Conservation (phyloP, 2,113 vertebrate genomes). For the Brevimyrus niger region DNA sequence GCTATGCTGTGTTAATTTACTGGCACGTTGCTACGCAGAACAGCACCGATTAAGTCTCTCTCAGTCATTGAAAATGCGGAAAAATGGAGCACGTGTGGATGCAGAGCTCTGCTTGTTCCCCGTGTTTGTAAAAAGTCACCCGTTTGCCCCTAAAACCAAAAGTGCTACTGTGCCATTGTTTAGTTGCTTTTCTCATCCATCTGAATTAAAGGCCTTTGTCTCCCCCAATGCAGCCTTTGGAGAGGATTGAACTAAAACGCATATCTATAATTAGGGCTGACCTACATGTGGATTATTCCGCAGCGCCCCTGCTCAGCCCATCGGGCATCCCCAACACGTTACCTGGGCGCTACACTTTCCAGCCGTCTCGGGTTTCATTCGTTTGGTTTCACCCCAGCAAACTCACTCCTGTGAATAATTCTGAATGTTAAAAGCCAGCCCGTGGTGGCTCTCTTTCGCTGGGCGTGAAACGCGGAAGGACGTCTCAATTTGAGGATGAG, state of each 20-base stretch:
- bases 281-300: constrained; percentile 20
- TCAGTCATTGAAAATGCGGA: neutral
- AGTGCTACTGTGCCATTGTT: neutral
- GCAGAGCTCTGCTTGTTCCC: neutral
- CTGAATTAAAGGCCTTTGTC: constrained; percentile 11
- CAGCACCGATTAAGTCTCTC: neutral
- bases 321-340: neutral
- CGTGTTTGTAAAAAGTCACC: neutral
- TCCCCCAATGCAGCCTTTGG: constrained; percentile 15
- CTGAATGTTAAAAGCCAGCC: neutral
- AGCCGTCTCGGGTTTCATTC: constrained; percentile 7
- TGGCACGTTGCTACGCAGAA: neutral
- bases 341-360: constrained; percentile 3
- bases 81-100: neutral
- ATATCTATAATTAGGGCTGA: constrained; percentile 29
- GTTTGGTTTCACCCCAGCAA: neutral
- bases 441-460: neutral
- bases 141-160: neutral
- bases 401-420: neutral
- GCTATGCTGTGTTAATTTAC: neutral
- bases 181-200: constrained; percentile 5
- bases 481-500: neutral
- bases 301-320: neutral
- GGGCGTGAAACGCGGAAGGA: neutral
- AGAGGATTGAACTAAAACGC: constrained; percentile 17